Conservation (phyloP, 2,888 invertebrate species). For the Antitype chi region DNA sequence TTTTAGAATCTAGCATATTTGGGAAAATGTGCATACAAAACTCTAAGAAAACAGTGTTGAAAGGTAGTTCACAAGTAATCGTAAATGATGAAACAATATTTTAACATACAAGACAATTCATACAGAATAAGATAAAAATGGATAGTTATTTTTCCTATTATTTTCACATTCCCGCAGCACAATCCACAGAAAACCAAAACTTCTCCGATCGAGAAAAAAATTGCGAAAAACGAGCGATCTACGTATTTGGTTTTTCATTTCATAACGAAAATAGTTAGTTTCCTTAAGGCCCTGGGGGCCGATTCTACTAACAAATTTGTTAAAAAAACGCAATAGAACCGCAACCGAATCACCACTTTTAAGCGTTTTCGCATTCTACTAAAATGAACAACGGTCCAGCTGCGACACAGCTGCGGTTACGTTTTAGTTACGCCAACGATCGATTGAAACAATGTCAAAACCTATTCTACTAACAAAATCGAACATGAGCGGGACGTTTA, state of each 20-base stretch:
- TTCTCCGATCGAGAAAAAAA: not conserved
- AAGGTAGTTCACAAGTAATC: not conserved
- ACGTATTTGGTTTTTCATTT: not conserved
- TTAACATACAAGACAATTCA: slow-evolving; percentile 16
- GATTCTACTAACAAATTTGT: too few species aligned
- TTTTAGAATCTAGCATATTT: not conserved
- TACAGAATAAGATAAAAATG: slow-evolving; percentile 24
- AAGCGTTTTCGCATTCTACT: too few species aligned
- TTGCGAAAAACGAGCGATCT: not conserved
- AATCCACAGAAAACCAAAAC: slow-evolving; percentile 8
- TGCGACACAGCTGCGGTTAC: too few species aligned
- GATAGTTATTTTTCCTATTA: slow-evolving; percentile 26
- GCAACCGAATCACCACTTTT: too few species aligned
- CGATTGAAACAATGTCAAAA: too few species aligned
- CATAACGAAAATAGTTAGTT: not conserved
- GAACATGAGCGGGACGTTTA: too few species aligned
- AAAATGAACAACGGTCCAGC: too few species aligned
- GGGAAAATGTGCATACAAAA: not conserved
- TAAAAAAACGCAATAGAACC: too few species aligned
- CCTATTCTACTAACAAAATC: too few species aligned
- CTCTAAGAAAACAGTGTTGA: not conserved
- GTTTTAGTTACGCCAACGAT: too few species aligned
- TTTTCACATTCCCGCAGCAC: slow-evolving; percentile 8
- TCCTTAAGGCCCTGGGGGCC: too few species aligned
- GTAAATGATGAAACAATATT: slow-evolving; percentile 9